These are phyloP conservation scores for Gnathonemus echidnorhynchus DNA, from an alignment of 2,113 vertebrate genomes.

Conservation along the genomic window DNA sequence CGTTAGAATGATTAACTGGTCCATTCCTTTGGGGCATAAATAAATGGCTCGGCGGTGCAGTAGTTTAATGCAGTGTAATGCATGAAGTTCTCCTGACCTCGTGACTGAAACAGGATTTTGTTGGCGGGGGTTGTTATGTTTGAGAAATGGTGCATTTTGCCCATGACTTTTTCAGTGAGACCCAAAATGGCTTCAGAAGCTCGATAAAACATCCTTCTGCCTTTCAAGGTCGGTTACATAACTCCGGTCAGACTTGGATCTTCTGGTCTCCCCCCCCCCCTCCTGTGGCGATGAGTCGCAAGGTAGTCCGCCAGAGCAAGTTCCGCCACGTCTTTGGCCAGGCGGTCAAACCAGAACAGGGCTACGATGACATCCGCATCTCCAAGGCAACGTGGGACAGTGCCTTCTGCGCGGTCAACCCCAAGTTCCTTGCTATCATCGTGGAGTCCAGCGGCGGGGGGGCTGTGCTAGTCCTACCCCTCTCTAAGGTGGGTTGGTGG, in stretches of 20 bases:
- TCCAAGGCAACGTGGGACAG: constrained; percentile 98
- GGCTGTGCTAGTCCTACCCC: constrained; percentile 83
- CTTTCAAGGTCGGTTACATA: neutral
- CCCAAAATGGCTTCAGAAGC: neutral
- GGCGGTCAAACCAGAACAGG: constrained; percentile 84
- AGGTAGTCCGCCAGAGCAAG: constrained; percentile 95
- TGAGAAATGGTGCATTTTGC: neutral
- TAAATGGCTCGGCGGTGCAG: neutral
- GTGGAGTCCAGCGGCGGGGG: constrained; percentile 90
- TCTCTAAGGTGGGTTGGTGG: constrained; percentile 73
- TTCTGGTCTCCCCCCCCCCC: neutral
- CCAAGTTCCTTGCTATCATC: constrained; percentile 92
- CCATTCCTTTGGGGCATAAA: neutral
- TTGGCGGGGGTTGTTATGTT: neutral
- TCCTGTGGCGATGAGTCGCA: constrained; percentile 80
- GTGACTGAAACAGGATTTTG: neutral
- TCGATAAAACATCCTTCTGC: neutral
- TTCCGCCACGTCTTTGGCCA: constrained; percentile 96
- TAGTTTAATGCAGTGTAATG: neutral
- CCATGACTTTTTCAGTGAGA: neutral
- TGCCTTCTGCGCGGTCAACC: constrained; percentile 93
- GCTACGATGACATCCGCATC: constrained; percentile 92
- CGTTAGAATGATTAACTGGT: neutral
- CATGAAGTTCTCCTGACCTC: neutral
- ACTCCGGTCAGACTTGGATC: neutral